Base-by-base conservation (phyloP, 2,888 invertebrate species). In the Sarcophaga rosellei region DNA sequence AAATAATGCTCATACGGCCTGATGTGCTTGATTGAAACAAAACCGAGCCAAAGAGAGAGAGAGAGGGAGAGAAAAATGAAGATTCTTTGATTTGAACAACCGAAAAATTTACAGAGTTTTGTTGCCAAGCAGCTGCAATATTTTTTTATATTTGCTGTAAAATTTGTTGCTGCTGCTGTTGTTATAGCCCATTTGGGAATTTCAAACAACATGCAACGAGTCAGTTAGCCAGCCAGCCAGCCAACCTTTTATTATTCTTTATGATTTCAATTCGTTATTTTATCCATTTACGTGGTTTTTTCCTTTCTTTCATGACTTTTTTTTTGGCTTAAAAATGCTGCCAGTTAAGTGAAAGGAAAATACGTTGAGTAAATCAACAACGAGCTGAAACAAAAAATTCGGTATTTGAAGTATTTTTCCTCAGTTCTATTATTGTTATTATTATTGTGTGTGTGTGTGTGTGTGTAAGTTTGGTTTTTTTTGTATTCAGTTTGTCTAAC, bases 291-390 rank as follows among this genome's bases (percentile, higher is more conserved):
- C 35, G 8, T 35, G 35, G 1, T 35, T 35, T 35, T 35, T 35
- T 35, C 8, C 17, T n/a, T 78, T 72, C 76, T 57, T 65, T 10
- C 65, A 10, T 61, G 4, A 6, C 61, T 4, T 59, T 59, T 53
- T 68, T 25, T 63, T 23, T 69, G 69, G 25, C 70, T 80, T 35
- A 75, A 53, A 75, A 53, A 53, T 66, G 78, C 74, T 86, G 86
- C 81, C 75, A 86, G 86, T 81, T 75, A 86, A 86, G 86, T 86
- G 84, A 86, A 86, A 84, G 84, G 86, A 81, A 84, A 84, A 66
- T 84, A 83, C 53, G 53, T 80, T 79, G 47, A 80, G 70, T 59
- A 77, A 65, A 81, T 72, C 53, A 81, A 76, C 47, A 81, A 74
- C n/a, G n/a, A n/a, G n/a, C n/a, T n/a, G n/a, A 21, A 70, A 63